A percentile compares a stretch with the other conserved stretches of the same genome.
Conservation (phyloP, 2,797 vertebrate genomes). For the Sebastiscus albofasciatus region DNA sequence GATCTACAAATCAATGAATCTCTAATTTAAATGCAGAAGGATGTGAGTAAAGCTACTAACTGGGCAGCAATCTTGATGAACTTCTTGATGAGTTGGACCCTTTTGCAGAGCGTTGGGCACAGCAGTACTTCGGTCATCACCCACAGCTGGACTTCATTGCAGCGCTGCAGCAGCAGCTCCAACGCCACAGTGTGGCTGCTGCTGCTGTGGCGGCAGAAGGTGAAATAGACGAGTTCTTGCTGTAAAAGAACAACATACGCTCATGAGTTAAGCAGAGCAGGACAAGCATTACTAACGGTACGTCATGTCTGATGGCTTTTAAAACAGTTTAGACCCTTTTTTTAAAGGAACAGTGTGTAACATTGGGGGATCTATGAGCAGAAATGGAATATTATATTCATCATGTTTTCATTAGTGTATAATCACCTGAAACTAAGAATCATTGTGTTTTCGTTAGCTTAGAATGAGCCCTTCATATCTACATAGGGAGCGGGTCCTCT, state of each 20-base stretch:
- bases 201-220: slow-evolving; percentile 89
- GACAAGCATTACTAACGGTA: too few relatives aligned
- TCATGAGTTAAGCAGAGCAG: background rate
- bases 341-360: too few relatives aligned
- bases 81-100: slow-evolving; percentile 98
- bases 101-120: slow-evolving; percentile 90
- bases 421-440: too few relatives aligned
- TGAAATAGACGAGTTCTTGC: slow-evolving; percentile 98
- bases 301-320: background rate
- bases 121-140: slow-evolving; percentile 96
- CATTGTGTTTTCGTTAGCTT: too few relatives aligned
- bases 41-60: slow-evolving; percentile 82
- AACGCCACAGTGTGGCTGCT: slow-evolving; percentile 88
- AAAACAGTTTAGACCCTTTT: too few relatives aligned
- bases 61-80: slow-evolving; percentile 98
- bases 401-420: too few relatives aligned
- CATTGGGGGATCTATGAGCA: too few relatives aligned
- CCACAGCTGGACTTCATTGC: slow-evolving; percentile 97
- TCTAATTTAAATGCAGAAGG: background rate
- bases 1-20: background rate
- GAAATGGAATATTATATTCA: too few relatives aligned
- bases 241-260: slow-evolving; percentile 66
- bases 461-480: too few relatives aligned
- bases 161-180: slow-evolving; percentile 93
- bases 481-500: too few relatives aligned